Percentiles rank a stretch among this genome's conserved stretches.
Evolutionary conservation across 1,140 invertebrate genomes (phyloP).

Genomic region (Leptopilina clavipes): DNA sequence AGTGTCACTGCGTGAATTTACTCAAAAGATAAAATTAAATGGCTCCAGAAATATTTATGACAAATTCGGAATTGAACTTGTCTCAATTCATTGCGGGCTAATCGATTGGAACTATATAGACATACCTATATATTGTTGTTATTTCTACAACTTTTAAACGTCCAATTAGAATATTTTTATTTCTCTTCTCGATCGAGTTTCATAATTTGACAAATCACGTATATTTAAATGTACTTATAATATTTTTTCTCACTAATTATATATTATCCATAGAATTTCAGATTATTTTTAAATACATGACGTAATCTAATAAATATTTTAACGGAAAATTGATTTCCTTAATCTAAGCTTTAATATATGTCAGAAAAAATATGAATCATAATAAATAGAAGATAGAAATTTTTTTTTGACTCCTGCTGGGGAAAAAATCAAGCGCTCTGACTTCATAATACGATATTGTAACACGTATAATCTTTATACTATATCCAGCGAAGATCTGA

Average conservation of each 20-base stretch:
- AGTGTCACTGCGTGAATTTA: neutral
- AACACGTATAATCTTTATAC: constrained; percentile 6
- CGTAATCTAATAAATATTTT: too few relatives aligned
- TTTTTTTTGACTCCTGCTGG: neutral
- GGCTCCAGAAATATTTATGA: neutral
- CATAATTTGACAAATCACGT: too few relatives aligned
- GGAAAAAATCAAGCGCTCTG: neutral
- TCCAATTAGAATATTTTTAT: neutral
- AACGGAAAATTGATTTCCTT: too few relatives aligned
- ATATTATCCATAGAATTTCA: neutral
- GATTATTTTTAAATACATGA: too few relatives aligned
- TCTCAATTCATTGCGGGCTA: neutral
- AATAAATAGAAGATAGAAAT: neutral
- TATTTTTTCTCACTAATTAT: too few relatives aligned
- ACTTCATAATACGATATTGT: neutral
- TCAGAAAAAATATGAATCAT: neutral
- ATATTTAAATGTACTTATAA: too few relatives aligned
- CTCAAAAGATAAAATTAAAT: neutral
- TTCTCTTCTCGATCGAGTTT: neutral
- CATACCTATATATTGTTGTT: too few relatives aligned
- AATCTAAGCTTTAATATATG: too few relatives aligned
- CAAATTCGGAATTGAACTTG: neutral
- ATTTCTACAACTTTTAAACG: too few relatives aligned
- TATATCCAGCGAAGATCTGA: neutral
- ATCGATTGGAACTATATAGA: neutral